These are phyloP conservation scores for Eutrigla gurnardus DNA, from an alignment of 2,797 vertebrate species.

Conservation along the genomic window DNA sequence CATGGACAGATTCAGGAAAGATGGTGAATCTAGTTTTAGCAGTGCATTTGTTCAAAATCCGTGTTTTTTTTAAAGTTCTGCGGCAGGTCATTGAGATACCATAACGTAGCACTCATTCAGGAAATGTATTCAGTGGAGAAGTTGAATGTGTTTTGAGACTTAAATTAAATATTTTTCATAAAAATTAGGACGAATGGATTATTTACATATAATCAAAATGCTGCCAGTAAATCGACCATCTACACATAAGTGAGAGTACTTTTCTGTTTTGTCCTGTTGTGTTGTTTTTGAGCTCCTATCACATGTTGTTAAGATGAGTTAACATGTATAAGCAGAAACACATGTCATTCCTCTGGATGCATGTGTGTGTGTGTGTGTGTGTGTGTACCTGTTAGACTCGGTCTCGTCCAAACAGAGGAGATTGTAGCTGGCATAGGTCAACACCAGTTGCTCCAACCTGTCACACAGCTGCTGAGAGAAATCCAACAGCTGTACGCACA, in stretches of 20 bases:
- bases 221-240: not conserved
- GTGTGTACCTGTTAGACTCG: conserved; percentile 80
- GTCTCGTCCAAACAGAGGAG: conserved; percentile 85
- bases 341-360: not conserved
- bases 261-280: not conserved
- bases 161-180: no score
- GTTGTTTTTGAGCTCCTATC: not conserved
- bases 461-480: conserved; percentile 88
- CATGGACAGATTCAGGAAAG: no score
- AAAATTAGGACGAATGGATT: no score
- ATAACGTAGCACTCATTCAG: no score
- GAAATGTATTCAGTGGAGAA: no score
- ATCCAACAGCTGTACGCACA: conserved; percentile 79
- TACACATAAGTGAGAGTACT: not conserved
- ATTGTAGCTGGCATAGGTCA: conserved; percentile 79
- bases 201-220: not conserved
- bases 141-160: no score
- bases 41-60: no score
- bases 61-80: no score
- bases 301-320: not conserved
- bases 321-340: not conserved
- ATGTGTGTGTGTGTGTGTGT: conserved; percentile 1
- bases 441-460: conserved; percentile 84
- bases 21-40: no score
- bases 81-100: no score